Evolutionary conservation across 2,888 invertebrate genomes (phyloP), one percentile per base, ranked within the genome.

Genomic region (Onchidella celtica): DNA sequence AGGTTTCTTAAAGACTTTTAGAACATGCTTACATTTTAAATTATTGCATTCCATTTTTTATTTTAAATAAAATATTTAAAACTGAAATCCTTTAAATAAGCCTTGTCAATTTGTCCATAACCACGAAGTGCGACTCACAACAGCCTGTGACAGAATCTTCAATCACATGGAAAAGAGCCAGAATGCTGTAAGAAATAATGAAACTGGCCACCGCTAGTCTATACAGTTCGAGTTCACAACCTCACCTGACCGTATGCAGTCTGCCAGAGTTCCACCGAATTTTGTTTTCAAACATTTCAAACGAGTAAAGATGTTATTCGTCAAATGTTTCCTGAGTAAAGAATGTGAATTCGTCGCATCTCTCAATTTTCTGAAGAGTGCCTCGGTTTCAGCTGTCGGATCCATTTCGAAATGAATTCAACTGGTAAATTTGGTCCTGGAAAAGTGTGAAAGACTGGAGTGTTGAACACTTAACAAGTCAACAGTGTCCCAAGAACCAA

Each of bases 161-260:
- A n/a, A n/a, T n/a, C n/a, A n/a, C n/a, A n/a, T n/a, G n/a, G n/a
- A n/a, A n/a, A n/a, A n/a, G n/a, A n/a, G n/a, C n/a, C n/a, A n/a
- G n/a, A n/a, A n/a, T n/a, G n/a, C n/a, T n/a, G n/a, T n/a, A n/a
- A n/a, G n/a, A n/a, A n/a, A n/a, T n/a, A n/a, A n/a, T n/a, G n/a
- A n/a, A n/a, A n/a, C n/a, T n/a, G n/a, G n/a, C n/a, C n/a, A n/a
- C n/a, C n/a, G n/a, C n/a, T n/a, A n/a, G n/a, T n/a, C n/a, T n/a
- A n/a, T n/a, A n/a, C n/a, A n/a, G n/a, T n/a, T n/a, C n/a, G n/a
- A n/a, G n/a, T n/a, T n/a, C n/a, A n/a, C n/a, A n/a, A 68, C 59
- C 68, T 82, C 55, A 97, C 98, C 99, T 90, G 98, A 99, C 94
- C 84, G 83, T 24, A 91, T 90, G 74, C 90, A 90, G 57, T 90